phyloP scores from a whole-genome alignment of 2,888 invertebrate genomes.

The Pecten maximus region DNA sequence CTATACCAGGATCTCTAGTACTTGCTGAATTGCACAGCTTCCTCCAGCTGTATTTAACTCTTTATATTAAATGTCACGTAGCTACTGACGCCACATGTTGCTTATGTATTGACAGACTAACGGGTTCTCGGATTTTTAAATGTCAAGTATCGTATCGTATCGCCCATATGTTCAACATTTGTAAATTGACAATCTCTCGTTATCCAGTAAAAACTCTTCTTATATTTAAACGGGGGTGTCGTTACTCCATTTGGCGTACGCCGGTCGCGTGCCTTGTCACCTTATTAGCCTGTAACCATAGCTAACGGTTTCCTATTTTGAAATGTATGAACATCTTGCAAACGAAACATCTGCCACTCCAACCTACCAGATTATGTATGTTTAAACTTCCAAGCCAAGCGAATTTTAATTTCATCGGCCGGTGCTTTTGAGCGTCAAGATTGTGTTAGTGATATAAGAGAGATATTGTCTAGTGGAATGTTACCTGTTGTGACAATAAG shows the following conservation, averaged over 20 bases:
- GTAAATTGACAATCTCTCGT: background rate
- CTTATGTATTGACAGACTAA: background rate
- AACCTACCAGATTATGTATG: background rate
- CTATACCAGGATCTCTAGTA: too few species aligned
- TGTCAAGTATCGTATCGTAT: background rate
- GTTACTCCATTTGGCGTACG: background rate
- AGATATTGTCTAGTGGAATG: conserved; percentile 4
- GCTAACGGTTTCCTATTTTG: conserved; percentile 4
- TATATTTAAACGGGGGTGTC: background rate
- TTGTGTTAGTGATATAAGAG: background rate
- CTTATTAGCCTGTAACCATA: conserved; percentile 6
- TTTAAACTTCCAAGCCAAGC: conserved; percentile 11
- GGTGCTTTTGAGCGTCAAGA: conserved; percentile 7
- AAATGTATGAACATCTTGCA: conserved; percentile 9
- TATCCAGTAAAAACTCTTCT: background rate
- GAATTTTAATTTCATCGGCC: conserved; percentile 9
- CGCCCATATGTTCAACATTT: background rate
- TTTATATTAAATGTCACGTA: background rate
- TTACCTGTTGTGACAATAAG: background rate
- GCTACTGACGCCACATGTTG: background rate
- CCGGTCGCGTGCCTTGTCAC: background rate
- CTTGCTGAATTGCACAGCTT: too few species aligned
- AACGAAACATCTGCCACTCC: conserved; percentile 23
- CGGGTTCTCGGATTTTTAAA: background rate
- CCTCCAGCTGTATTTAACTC: background rate